Conservation (phyloP, 1,140 invertebrate species). For the Acromyrmex charruanus region DNA sequence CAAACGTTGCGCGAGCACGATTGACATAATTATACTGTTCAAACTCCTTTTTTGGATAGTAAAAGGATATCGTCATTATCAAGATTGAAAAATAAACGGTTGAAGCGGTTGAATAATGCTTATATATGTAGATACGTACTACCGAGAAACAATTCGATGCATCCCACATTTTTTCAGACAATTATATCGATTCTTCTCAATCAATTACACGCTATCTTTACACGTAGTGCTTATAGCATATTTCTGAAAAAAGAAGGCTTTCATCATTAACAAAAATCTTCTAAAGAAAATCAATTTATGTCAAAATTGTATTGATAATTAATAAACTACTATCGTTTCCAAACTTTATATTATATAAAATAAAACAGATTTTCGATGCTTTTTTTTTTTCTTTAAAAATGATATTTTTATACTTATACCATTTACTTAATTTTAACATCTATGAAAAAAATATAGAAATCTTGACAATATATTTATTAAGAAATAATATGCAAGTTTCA, state of each 20-base stretch:
- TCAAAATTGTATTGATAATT: neutral
- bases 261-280: neutral
- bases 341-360: neutral
- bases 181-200: conserved; percentile 16
- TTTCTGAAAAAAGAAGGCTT: conserved; percentile 2
- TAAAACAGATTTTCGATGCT: neutral
- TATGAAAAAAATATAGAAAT: neutral
- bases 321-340: neutral
- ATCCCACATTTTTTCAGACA: conserved; percentile 33
- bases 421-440: neutral
- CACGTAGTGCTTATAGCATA: neutral
- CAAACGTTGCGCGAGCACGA: conserved; percentile 23
- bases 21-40: conserved; percentile 42
- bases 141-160: neutral
- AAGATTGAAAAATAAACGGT: conserved; percentile 11
- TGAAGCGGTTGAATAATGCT: conserved; percentile 12
- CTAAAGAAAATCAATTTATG: neutral
- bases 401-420: neutral
- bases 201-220: neutral
- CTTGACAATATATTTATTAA: neutral
- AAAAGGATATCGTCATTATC: conserved; percentile 11
- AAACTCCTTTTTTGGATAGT: conserved; percentile 26
- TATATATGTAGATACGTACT: conserved; percentile 3
- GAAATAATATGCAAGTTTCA: conserved; percentile 7
- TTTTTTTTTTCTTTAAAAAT: neutral